These are phyloP conservation scores for Ciconia boyciana DNA, from an alignment of 2,113 vertebrate species.

Conservation along the genomic window DNA sequence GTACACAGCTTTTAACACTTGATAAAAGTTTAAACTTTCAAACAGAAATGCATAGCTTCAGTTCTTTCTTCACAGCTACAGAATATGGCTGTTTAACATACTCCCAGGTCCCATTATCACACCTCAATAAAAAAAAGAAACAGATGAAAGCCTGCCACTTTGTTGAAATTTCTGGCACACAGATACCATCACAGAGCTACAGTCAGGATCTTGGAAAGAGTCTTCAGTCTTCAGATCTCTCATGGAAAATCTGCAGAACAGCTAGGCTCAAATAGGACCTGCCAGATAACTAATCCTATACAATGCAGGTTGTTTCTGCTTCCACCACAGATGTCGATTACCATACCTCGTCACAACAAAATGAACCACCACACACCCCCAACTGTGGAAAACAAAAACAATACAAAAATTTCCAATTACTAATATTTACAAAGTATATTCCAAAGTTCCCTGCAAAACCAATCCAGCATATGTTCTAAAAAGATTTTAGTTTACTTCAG, in stretches of 20 bases:
- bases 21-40: not conserved
- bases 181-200: not conserved
- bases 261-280: not conserved
- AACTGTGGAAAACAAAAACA: not conserved
- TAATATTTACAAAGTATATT: not conserved
- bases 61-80: not conserved
- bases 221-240: not conserved
- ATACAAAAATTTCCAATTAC: not conserved
- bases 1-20: not conserved
- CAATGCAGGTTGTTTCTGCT: not conserved
- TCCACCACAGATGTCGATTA: not conserved
- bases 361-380: not conserved
- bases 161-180: not conserved
- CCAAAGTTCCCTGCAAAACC: not conserved
- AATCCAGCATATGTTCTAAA: not conserved
- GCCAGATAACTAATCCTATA: not conserved
- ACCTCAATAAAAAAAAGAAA: not conserved
- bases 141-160: not conserved
- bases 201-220: not conserved
- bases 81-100: not conserved
- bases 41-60: not conserved
- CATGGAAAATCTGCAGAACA: not conserved
- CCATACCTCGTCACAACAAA: not conserved
- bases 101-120: rapidly evolving
- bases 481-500: not conserved